Evolutionary conservation across 2,797 vertebrate species (phyloP).

Genomic region (Chelidonichthys spinosus): DNA sequence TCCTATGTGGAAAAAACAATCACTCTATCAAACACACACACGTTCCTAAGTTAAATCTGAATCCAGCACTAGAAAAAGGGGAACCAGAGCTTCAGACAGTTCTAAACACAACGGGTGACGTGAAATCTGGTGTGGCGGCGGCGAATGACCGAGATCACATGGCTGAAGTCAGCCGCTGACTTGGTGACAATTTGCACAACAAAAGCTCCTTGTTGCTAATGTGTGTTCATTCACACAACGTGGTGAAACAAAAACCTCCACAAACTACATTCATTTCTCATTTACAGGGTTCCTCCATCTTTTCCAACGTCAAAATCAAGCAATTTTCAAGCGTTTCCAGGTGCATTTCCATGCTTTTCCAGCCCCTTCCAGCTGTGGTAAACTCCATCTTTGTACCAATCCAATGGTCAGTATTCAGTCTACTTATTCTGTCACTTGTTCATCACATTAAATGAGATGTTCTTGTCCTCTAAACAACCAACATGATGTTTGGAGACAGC

Average conservation of each 20-base stretch:
- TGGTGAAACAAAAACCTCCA: neutral
- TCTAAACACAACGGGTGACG: conserved; percentile 11
- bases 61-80: neutral
- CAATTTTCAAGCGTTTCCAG: too few species aligned
- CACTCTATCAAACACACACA: neutral
- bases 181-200: conserved; percentile 8
- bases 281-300: too few species aligned
- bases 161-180: conserved; percentile 13
- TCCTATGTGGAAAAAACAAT: conserved; percentile 28
- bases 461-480: too few species aligned
- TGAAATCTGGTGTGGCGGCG: conserved; percentile 31
- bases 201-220: conserved; percentile 10
- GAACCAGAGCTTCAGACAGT: conserved; percentile 16
- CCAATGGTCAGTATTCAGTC: too few species aligned
- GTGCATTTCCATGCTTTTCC: too few species aligned
- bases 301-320: too few species aligned
- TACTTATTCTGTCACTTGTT: too few species aligned
- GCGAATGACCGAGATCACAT: conserved; percentile 36
- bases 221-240: neutral
- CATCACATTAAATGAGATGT: too few species aligned
- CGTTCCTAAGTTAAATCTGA: neutral
- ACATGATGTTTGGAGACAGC: too few species aligned
- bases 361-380: too few species aligned
- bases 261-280: too few species aligned
- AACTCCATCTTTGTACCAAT: too few species aligned